Percentiles rank a stretch among this genome's conserved stretches.
phyloP scores from a whole-genome alignment of 2,797 vertebrate genomes.

The Chiroxiphia lanceolata region DNA sequence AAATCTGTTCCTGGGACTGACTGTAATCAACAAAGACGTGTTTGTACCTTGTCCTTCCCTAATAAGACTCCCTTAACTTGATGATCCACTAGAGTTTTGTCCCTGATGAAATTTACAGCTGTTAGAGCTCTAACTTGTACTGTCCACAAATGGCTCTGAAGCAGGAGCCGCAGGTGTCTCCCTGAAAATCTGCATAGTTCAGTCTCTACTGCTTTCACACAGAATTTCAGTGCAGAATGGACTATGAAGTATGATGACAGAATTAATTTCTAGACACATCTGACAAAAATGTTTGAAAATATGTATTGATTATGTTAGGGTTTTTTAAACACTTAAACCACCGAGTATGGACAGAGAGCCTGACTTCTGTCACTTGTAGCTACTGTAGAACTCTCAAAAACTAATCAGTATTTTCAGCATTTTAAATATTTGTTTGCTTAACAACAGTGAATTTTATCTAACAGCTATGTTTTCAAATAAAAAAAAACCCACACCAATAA shows the following conservation, averaged over 20 bases:
- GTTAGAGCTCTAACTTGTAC: not conserved
- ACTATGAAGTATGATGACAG: not conserved
- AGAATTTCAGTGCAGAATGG: not conserved
- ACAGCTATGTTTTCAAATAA: not conserved
- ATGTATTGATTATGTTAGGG: not conserved
- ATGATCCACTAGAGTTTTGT: not conserved
- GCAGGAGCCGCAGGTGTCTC: not conserved
- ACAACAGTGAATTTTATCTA: not conserved
- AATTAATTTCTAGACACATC: not conserved
- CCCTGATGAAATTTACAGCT: constrained; percentile 1
- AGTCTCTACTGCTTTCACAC: not conserved
- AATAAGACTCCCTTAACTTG: not conserved
- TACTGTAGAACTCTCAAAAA: not conserved
- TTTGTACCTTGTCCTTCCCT: not conserved
- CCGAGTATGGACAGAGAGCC: not conserved
- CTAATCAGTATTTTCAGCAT: not conserved
- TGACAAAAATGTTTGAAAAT: not conserved
- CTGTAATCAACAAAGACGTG: not conserved
- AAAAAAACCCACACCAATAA: not conserved
- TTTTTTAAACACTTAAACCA: not conserved
- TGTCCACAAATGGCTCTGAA: not conserved
- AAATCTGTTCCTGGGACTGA: not conserved
- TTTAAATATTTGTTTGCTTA: not conserved
- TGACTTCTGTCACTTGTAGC: not conserved
- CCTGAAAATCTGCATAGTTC: not conserved